Base-by-base conservation (phyloP, 2,888 invertebrate species). In the Nemapogon koenigi region DNA sequence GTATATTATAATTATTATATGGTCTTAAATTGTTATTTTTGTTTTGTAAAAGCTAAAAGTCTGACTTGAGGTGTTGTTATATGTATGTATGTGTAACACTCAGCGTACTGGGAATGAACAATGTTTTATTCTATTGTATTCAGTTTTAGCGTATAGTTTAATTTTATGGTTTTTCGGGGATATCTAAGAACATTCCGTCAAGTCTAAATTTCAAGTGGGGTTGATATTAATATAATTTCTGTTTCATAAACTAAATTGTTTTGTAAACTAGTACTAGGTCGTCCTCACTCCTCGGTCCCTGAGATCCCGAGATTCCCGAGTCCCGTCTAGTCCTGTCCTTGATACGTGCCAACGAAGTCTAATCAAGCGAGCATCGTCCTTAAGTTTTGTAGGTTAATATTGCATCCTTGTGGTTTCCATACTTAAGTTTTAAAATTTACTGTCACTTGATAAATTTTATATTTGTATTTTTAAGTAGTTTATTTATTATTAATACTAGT, bases 41-140 rank as follows among this genome's bases (percentile, higher is more conserved):
- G 57, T 66, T 70, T 73, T 71, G 54, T 62, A 61, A 68, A 70
- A 62, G 67, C 67, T 70, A 65, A 73, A 76, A 76, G 78, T 76
- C 76, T 76, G 78, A 78, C 76, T 76, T 75, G 43, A 69, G 68
- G 65, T 68, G 64, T 73, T 73, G 75, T 76, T 75, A 33, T 33
- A 33, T 33, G 4, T 31, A 31, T 31, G 16, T 19, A 19, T 10
- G 17, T 33, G 14, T 6, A 30, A 30, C 11, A 33, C 16, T 15
- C n/a, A 16, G 13, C n/a, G 31, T 31, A 22, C 6, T 22, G 6
- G 6, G 22, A 10, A 22, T 22, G 22, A 22, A 22, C 22, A 22
- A n/a, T n/a, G n/a, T n/a, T n/a, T n/a, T n/a, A n/a, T n/a, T n/a
- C n/a, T n/a, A n/a, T n/a, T n/a, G n/a, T n/a, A n/a, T n/a, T n/a